Evolutionary conservation across 2,113 vertebrate species (phyloP).

Genomic region (Turdus rufiventris): DNA sequence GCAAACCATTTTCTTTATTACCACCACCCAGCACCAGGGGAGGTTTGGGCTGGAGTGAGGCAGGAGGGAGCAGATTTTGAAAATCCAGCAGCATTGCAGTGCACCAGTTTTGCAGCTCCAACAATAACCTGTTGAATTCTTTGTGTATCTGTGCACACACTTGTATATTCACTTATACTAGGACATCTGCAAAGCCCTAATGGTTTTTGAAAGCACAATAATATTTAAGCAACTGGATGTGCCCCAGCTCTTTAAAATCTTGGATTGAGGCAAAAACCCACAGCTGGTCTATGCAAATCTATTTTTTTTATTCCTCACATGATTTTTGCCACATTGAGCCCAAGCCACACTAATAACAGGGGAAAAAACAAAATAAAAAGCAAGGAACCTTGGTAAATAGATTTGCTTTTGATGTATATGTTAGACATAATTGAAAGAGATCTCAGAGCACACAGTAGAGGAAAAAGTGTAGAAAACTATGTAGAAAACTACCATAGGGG

Average conservation of each 20-base stretch:
- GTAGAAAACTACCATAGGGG: not conserved
- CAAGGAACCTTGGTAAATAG: not conserved
- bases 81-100: not conserved
- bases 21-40: not conserved
- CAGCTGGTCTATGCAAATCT: not conserved
- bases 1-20: constrained; percentile 22
- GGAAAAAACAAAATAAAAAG: not conserved
- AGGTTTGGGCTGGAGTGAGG: not conserved
- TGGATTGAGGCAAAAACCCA: not conserved
- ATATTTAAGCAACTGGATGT: not conserved
- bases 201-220: not conserved
- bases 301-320: not conserved
- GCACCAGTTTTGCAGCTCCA: not conserved
- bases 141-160: not conserved
- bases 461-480: not conserved
- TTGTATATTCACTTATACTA: not conserved
- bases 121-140: not conserved
- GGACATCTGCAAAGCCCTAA: not conserved
- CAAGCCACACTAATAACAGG: not conserved
- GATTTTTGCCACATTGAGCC: not conserved
- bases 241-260: not conserved
- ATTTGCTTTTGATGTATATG: not conserved
- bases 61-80: not conserved
- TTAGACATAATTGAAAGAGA: not conserved
- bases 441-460: not conserved